These are phyloP conservation scores for Drosophila stalkeri DNA, from an alignment of 2,888 invertebrate genomes.

Conservation along the genomic window DNA sequence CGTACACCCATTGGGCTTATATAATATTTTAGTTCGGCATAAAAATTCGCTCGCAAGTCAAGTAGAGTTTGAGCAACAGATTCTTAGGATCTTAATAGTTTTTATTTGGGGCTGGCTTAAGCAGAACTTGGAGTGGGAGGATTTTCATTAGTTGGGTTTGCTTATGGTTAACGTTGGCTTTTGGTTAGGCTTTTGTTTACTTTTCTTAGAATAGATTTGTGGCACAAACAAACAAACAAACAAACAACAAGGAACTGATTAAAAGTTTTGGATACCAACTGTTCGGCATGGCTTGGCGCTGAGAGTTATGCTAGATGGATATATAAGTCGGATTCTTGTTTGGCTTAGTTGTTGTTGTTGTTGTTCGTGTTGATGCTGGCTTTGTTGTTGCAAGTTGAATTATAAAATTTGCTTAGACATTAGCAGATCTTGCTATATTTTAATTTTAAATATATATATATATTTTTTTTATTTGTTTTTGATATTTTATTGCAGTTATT, in stretches of 20 bases:
- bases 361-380: constrained; percentile 42
- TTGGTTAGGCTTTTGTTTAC: constrained; percentile 15
- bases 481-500: constrained; percentile 32
- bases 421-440: constrained; percentile 6
- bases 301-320: constrained; percentile 54
- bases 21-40: constrained; percentile 34
- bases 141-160: constrained; percentile 26
- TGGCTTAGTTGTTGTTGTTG: constrained; percentile 32
- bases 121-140: constrained; percentile 5
- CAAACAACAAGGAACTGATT: constrained; percentile 51
- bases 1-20: constrained; percentile 8
- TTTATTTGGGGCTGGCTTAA: constrained; percentile 17
- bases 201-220: constrained; percentile 4
- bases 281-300: constrained; percentile 54
- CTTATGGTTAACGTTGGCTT: constrained; percentile 15
- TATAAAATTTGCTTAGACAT: constrained; percentile 61
- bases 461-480: constrained; percentile 17
- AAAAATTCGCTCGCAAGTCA: constrained; percentile 42
- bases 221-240: constrained; percentile 51
- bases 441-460: constrained; percentile 4
- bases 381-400: constrained; percentile 62
- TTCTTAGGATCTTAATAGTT: constrained; percentile 27
- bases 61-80: constrained; percentile 39
- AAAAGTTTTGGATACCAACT: constrained; percentile 64
- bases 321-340: constrained; percentile 11